A percentile compares a stretch with the other conserved stretches of the same genome.
These are phyloP conservation scores for Notothenia coriiceps DNA, from an alignment of 2,113 vertebrate species.

Conservation along the genomic window DNA sequence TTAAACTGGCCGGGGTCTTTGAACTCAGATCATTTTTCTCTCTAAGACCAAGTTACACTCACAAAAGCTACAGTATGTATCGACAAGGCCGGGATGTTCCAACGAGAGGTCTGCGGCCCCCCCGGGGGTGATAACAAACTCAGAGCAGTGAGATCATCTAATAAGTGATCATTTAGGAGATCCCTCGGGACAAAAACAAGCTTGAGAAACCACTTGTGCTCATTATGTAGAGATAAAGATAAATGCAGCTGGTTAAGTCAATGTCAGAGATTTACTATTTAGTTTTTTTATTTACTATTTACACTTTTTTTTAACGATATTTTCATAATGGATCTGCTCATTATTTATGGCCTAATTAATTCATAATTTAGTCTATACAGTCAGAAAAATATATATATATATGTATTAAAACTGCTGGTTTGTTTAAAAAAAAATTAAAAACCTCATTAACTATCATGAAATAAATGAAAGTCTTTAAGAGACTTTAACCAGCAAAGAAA, in stretches of 20 bases:
- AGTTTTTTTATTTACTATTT: too few relatives aligned
- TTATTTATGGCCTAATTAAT: background rate
- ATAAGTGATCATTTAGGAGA: slow-evolving; percentile 54
- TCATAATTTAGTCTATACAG: background rate
- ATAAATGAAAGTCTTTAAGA: background rate
- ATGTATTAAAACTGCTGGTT: background rate
- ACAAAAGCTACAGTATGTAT: slow-evolving; percentile 47
- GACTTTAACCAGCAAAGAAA: background rate
- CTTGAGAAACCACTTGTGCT: slow-evolving; percentile 6
- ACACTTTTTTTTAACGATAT: background rate
- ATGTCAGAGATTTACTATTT: background rate
- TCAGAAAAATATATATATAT: background rate
- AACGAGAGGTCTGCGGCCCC: slow-evolving; percentile 29
- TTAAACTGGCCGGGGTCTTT: background rate
- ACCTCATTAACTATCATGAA: background rate
- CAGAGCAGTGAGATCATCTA: slow-evolving; percentile 42
- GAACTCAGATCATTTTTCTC: slow-evolving; percentile 13
- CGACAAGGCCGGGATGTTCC: slow-evolving; percentile 33
- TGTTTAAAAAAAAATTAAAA: background rate
- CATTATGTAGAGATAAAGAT: slow-evolving; percentile 6
- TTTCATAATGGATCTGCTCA: background rate
- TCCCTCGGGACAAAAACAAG: slow-evolving; percentile 37
- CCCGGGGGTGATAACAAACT: slow-evolving; percentile 21
- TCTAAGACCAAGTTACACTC: slow-evolving; percentile 3
- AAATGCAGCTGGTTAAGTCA: background rate